These are phyloP conservation scores for Epinotia brunnichana DNA, from an alignment of 2,888 invertebrate genomes.

Conservation along the genomic window DNA sequence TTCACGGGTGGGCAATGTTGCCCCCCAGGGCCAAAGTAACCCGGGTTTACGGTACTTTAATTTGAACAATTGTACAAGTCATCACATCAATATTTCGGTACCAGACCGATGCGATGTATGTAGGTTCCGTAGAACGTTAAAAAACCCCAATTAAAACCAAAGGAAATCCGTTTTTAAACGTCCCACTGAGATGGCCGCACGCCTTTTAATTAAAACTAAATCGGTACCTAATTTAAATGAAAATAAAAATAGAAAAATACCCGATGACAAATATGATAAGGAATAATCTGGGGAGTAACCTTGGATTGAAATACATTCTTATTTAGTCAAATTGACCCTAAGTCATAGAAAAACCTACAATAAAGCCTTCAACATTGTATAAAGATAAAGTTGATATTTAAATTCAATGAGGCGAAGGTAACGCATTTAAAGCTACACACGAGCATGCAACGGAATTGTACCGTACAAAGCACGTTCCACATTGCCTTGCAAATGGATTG, in stretches of 20 bases:
- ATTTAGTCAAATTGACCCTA: too few species aligned
- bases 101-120: too few species aligned
- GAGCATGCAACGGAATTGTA: not conserved
- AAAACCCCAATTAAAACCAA: too few species aligned
- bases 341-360: not conserved
- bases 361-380: not conserved
- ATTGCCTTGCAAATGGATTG: slow-evolving; percentile 34
- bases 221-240: too few species aligned
- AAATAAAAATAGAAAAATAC: not conserved
- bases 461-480: slow-evolving; percentile 34
- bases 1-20: slow-evolving; percentile 10
- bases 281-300: not conserved
- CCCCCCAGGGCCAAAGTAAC: too few species aligned
- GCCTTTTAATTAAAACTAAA: too few species aligned
- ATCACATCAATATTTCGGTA: not conserved
- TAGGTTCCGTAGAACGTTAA: too few species aligned
- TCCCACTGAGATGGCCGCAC: not conserved
- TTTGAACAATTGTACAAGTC: slow-evolving; percentile 23
- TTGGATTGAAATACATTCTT: not conserved
- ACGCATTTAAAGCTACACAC: slow-evolving; percentile 7
- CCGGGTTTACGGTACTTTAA: slow-evolving; percentile 26
- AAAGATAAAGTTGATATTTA: not conserved
- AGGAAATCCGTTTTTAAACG: not conserved
- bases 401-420: not conserved
- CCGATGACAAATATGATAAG: too few species aligned